Evolutionary conservation across 2,113 vertebrate species (phyloP), one percentile per base, ranked within the genome.

Genomic region (Probosciger aterrimus): DNA sequence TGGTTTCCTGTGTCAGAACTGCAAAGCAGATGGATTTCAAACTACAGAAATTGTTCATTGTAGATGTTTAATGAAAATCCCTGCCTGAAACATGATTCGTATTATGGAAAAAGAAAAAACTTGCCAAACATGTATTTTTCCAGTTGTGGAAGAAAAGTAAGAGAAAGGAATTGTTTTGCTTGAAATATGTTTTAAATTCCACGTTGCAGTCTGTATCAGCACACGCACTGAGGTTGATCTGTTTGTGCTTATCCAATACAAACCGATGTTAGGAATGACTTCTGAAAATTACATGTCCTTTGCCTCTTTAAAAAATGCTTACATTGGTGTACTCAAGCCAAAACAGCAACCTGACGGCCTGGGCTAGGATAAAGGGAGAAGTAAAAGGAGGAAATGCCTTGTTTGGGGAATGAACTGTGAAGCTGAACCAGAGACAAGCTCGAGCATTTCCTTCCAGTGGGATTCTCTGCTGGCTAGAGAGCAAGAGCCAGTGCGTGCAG

Each of bases 321-420:
- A 7, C n/a, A 19, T 33, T 80, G 44, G 25, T 73, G 14, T 63
- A n/a, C 41, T 85, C 44, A 80, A 49, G 53, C 49, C 62, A 90
- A 84, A 95, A 87, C 68, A 92, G 87, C 57, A 92, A 84, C 5
- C 30, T 93, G 8, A n/a, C 35, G 15, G 55, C 50, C 80, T 78
- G 52, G 27, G 24, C 30, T 69, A 47, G 35, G 62, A 41, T 17
- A 89, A 82, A 95, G 77, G 30, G 60, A 87, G 86, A 96, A 95
- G 77, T 82, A 85, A 91, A 94, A 88, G 44, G 14, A 93, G 79
- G 94, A 95, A 95, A 85, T 67, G n/a, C 59, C 89, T 88, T 71
- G 24, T 69, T 46, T 82, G 41, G 25, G 37, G 57, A 90, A 85
- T 49, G n/a, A 92, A 43, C 33, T n/a, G 41, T 15, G 67, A 67